These are phyloP conservation scores for Patella vulgata DNA, from an alignment of 1,140 invertebrate genomes.

Conservation along the genomic window DNA sequence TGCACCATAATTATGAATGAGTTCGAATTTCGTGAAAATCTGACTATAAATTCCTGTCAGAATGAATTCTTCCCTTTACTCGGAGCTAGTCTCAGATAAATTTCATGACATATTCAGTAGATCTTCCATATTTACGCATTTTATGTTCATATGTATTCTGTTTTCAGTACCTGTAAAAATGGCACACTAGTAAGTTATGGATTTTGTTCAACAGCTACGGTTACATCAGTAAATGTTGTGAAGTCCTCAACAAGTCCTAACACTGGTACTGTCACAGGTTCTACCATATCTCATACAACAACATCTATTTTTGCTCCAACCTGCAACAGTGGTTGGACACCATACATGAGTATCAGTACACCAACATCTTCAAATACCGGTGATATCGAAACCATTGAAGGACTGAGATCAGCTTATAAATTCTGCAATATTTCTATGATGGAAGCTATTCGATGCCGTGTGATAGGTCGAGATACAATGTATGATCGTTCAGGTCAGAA, in stretches of 20 bases:
- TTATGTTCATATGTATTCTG: too few species aligned
- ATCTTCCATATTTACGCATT: too few species aligned
- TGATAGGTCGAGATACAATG: slow-evolving; percentile 28
- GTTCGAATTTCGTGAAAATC: too few species aligned
- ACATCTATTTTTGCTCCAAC: background rate
- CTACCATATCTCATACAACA: too few species aligned
- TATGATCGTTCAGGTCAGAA: slow-evolving; percentile 39
- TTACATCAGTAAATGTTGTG: too few species aligned
- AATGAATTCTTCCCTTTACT: too few species aligned
- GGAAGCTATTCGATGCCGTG: slow-evolving; percentile 51
- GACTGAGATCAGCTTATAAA: slow-evolving; percentile 31
- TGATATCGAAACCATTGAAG: slow-evolving; percentile 37
- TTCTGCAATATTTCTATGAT: slow-evolving; percentile 50
- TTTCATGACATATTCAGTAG: too few species aligned
- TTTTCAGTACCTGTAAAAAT: slow-evolving; percentile 36
- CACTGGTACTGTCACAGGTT: too few species aligned
- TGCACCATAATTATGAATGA: too few species aligned
- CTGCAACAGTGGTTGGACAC: slow-evolving; percentile 17
- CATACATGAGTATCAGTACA: slow-evolving; percentile 42
- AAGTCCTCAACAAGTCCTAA: too few species aligned
- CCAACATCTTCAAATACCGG: slow-evolving; percentile 40
- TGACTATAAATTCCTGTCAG: too few species aligned
- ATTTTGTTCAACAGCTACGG: slow-evolving; percentile 35
- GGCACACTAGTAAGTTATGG: slow-evolving; percentile 32
- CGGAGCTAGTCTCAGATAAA: too few species aligned